phyloP scores from a whole-genome alignment of 2,797 vertebrate genomes.

The Tokudaia muenninki region DNA sequence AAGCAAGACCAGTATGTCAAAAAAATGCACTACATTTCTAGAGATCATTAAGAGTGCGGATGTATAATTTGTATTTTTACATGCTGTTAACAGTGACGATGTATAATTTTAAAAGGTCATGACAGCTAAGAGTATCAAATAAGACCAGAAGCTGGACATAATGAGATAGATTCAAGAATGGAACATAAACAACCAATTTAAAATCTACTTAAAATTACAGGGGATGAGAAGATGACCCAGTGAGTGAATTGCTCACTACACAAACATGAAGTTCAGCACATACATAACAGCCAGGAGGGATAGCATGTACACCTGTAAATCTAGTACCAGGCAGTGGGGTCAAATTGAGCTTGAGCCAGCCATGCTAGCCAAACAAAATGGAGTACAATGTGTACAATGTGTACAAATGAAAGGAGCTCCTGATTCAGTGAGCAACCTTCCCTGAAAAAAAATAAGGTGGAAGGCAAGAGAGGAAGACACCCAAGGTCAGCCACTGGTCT shows the following conservation, averaged over 20 bases:
- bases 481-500: background rate
- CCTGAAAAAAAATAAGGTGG: background rate
- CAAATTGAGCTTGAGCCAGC: background rate
- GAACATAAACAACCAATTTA: background rate
- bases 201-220: background rate
- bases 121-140: background rate
- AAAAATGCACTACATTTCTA: background rate
- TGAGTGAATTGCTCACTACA: too few species aligned
- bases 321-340: background rate
- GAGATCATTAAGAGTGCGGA: background rate
- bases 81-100: background rate
- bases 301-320: background rate
- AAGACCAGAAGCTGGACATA: background rate
- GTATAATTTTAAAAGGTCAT: background rate
- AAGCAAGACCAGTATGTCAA: background rate
- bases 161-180: background rate
- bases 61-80: background rate
- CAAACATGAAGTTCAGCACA: background rate
- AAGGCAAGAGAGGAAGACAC: background rate
- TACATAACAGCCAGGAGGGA: background rate
- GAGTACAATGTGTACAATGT: too few species aligned
- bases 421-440: background rate
- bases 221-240: background rate
- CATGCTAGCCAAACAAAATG: background rate
- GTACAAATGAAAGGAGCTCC: too few species aligned